phyloP scores from a whole-genome alignment of 2,797 vertebrate species.

The Anguilla megastoma region DNA sequence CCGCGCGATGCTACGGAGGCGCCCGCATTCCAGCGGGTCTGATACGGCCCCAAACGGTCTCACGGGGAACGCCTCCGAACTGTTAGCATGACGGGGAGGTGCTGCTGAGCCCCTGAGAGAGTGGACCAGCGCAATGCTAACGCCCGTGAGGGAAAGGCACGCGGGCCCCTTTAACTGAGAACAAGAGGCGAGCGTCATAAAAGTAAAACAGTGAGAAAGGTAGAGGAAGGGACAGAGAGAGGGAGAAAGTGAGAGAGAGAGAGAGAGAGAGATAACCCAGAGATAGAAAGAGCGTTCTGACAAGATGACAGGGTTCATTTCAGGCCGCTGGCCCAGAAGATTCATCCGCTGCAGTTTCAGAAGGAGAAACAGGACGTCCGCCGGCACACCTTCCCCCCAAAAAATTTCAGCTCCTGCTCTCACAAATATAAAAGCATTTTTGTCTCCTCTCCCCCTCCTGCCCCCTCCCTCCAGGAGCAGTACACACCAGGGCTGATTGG shows the following conservation, averaged over 20 bases:
- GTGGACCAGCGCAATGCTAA: background rate
- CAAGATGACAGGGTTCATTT: constrained; percentile 2
- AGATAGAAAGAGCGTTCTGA: background rate
- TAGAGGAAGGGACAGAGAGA: background rate
- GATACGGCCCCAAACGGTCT: background rate
- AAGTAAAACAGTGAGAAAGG: background rate
- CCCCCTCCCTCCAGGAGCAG: constrained; percentile 16
- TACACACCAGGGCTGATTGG: constrained; percentile 17
- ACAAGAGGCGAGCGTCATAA: background rate
- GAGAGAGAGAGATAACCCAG: background rate
- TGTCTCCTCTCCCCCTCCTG: no score
- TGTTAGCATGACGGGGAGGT: background rate
- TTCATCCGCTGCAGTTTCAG: constrained; percentile 6
- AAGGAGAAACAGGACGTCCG: constrained; percentile 15
- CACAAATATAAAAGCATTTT: background rate
- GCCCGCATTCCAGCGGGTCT: background rate
- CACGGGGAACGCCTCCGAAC: background rate
- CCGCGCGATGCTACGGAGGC: background rate
- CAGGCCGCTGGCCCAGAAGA: background rate
- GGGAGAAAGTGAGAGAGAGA: background rate
- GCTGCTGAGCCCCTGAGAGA: no score
- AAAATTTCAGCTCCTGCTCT: constrained; percentile 12
- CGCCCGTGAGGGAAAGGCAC: background rate
- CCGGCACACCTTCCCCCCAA: background rate
- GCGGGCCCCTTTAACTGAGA: background rate